Percentiles rank a stretch among this genome's conserved stretches.
Evolutionary conservation across 2,888 invertebrate genomes (phyloP).

Genomic region (Drosophila subquinaria): DNA sequence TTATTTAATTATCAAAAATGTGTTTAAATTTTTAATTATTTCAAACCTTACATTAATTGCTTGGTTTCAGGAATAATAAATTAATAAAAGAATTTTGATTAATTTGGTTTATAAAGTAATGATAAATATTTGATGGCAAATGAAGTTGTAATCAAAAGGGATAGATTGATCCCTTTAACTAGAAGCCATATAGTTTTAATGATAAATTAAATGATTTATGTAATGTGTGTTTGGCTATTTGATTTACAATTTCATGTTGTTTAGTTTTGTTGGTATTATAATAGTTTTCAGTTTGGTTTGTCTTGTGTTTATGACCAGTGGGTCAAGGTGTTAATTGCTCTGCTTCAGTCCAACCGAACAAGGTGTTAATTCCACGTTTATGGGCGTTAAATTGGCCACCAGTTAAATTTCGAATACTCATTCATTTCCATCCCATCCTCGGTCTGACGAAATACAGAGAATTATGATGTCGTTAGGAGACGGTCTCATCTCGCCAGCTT

Average conservation of each 20-base stretch:
- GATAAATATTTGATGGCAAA: no score
- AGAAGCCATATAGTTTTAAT: neutral
- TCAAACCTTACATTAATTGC: no score
- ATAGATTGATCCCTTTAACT: neutral
- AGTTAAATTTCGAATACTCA: slow-evolving; percentile 55
- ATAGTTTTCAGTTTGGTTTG: slow-evolving; percentile 32
- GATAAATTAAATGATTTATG: slow-evolving; percentile 7
- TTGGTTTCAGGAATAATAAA: no score
- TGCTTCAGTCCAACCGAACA: slow-evolving; percentile 62
- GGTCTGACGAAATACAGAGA: slow-evolving; percentile 39
- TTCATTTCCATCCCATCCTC: slow-evolving; percentile 2
- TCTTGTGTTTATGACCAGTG: slow-evolving; percentile 56
- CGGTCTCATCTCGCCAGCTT: slow-evolving; percentile 25
- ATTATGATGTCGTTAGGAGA: slow-evolving; percentile 67
- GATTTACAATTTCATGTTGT: slow-evolving; percentile 30
- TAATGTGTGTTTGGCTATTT: slow-evolving; percentile 23
- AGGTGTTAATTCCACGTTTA: slow-evolving; percentile 81
- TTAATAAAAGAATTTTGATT: no score
- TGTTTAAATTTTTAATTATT: no score
- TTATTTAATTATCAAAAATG: no score
- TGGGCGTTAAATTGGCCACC: slow-evolving; percentile 72
- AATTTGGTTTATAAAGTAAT: no score
- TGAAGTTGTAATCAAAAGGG: no score
- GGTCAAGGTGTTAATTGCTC: slow-evolving; percentile 80
- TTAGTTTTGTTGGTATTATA: slow-evolving; percentile 15